These are phyloP conservation scores for Amazona vittata DNA, from an alignment of 2,113 vertebrate species.

Conservation along the genomic window DNA sequence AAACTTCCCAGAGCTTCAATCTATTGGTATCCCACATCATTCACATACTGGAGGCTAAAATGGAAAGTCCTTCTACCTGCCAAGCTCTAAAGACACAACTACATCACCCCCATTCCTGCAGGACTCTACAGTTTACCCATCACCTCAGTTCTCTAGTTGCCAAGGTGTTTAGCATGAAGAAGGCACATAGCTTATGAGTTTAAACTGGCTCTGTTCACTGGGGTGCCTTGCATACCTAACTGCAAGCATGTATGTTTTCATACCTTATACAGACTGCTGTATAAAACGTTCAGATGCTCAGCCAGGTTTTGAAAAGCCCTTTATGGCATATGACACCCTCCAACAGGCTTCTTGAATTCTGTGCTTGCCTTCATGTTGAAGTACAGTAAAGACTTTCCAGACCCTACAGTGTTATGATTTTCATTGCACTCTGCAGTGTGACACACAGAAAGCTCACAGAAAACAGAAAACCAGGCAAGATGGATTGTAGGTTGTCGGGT, in stretches of 20 bases:
- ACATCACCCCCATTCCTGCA: neutral
- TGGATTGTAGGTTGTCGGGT: accelerated
- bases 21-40: neutral
- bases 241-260: neutral
- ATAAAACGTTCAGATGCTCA: neutral
- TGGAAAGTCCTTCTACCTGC: neutral
- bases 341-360: neutral
- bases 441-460: neutral
- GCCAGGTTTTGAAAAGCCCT: neutral
- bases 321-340: neutral
- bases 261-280: neutral
- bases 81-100: neutral
- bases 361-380: neutral
- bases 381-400: neutral
- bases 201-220: neutral
- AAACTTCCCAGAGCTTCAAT: neutral
- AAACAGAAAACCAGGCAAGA: neutral
- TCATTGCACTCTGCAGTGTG: neutral
- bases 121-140: neutral
- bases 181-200: neutral
- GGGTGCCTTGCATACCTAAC: neutral
- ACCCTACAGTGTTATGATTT: neutral
- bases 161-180: neutral
- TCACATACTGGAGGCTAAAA: neutral
- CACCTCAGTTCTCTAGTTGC: neutral